Evolutionary conservation across 1,140 invertebrate species (phyloP).

Genomic region (Dreissena rostriformis): DNA sequence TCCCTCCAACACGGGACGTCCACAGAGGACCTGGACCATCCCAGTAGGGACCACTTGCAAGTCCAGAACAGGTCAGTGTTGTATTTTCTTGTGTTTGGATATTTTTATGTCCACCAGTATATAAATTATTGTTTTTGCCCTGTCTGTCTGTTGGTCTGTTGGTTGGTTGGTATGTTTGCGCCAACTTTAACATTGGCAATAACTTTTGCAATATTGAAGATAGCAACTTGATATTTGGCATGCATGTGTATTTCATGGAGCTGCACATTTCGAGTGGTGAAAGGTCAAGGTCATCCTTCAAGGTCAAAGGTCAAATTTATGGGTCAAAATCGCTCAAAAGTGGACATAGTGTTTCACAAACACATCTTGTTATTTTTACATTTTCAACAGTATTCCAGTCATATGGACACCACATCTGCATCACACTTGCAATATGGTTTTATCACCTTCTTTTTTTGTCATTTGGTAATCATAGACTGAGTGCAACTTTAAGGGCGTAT

Average conservation of each 20-base stretch:
- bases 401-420: too few relatives aligned
- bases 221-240: neutral
- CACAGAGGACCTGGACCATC: slow-evolving; percentile 74
- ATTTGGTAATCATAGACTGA: too few relatives aligned
- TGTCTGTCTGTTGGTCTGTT: neutral
- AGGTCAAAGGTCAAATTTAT: too few relatives aligned
- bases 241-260: neutral
- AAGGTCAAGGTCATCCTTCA: too few relatives aligned
- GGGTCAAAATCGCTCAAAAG: too few relatives aligned
- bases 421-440: too few relatives aligned
- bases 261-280: too few relatives aligned
- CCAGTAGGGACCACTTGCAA: slow-evolving; percentile 65
- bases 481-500: neutral
- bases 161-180: neutral
- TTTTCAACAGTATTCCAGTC: too few relatives aligned
- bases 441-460: too few relatives aligned
- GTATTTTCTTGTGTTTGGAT: too few relatives aligned
- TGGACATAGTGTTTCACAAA: too few relatives aligned
- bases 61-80: slow-evolving; percentile 68
- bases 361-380: too few relatives aligned
- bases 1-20: slow-evolving; percentile 72
- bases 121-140: neutral
- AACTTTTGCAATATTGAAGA: neutral
- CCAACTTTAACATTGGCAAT: neutral
- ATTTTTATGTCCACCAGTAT: neutral